A percentile compares a stretch with the other conserved stretches of the same genome.
Conservation (phyloP, 2,113 vertebrate species). For the Lasiurus cinereus region DNA sequence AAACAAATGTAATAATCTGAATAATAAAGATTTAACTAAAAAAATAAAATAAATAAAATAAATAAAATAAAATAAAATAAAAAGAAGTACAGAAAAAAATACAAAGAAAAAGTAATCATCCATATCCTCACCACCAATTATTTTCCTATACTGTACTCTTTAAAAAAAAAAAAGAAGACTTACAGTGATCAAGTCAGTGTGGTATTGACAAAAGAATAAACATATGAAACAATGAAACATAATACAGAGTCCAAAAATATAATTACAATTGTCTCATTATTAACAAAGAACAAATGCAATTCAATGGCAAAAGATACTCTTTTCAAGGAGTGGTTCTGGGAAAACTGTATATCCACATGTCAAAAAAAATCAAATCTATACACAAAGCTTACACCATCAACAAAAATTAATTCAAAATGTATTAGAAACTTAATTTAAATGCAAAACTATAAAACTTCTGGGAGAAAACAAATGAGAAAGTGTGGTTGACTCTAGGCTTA, state of each 20-base stretch:
- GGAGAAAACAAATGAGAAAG: slow-evolving; percentile 10
- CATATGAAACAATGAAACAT: background rate
- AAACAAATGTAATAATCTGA: no score
- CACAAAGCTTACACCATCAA: background rate
- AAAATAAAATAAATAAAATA: no score
- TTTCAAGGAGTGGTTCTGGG: background rate
- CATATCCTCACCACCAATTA: background rate
- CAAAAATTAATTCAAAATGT: background rate
- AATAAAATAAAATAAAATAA: no score
- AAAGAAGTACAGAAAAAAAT: no score
- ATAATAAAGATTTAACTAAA: no score
- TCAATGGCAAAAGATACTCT: background rate
- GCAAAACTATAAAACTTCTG: background rate
- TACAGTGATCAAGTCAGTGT: background rate
- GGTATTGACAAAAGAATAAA: background rate
- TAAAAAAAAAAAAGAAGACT: no score
- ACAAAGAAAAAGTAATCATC: slow-evolving; percentile 38
- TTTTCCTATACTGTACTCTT: slow-evolving; percentile 12
- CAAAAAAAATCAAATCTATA: background rate
- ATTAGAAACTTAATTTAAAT: background rate
- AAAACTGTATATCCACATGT: background rate
- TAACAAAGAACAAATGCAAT: background rate
- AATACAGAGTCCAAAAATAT: background rate
- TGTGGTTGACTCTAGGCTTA: background rate
- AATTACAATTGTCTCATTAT: background rate